A percentile compares a stretch with the other conserved stretches of the same genome.
Conservation (phyloP, 2,113 vertebrate genomes). For the Trematocara stigmaticum region DNA sequence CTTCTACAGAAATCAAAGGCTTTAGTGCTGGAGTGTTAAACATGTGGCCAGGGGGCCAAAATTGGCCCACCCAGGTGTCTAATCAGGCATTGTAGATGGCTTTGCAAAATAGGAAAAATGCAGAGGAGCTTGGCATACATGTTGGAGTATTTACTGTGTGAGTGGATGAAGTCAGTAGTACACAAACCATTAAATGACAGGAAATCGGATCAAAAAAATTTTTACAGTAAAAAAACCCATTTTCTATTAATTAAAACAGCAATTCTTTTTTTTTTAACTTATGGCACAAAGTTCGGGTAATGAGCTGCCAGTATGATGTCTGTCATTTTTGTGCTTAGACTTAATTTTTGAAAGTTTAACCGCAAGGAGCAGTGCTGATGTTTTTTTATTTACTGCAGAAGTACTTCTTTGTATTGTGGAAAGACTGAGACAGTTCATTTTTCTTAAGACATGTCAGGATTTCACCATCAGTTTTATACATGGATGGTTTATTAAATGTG, state of each 20-base stretch:
- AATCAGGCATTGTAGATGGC: neutral
- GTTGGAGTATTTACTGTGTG: neutral
- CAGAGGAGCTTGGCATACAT: neutral
- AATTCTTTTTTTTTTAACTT: neutral
- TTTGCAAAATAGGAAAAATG: neutral
- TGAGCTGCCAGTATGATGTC: neutral
- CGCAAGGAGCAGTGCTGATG: neutral
- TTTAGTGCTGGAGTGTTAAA: neutral
- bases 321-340: neutral
- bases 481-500: neutral
- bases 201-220: rapidly evolving
- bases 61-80: neutral
- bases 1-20: neutral
- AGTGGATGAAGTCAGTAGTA: neutral
- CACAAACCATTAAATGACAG: neutral
- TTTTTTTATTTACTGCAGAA: neutral
- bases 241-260: neutral
- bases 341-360: neutral
- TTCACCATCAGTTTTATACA: neutral
- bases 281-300: rapidly evolving
- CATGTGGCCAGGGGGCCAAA: neutral
- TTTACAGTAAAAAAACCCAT: neutral
- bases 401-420: neutral
- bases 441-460: neutral
- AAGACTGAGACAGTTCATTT: neutral